Conservation (phyloP, 2,113 vertebrate genomes). For the Podarcis muralis region DNA sequence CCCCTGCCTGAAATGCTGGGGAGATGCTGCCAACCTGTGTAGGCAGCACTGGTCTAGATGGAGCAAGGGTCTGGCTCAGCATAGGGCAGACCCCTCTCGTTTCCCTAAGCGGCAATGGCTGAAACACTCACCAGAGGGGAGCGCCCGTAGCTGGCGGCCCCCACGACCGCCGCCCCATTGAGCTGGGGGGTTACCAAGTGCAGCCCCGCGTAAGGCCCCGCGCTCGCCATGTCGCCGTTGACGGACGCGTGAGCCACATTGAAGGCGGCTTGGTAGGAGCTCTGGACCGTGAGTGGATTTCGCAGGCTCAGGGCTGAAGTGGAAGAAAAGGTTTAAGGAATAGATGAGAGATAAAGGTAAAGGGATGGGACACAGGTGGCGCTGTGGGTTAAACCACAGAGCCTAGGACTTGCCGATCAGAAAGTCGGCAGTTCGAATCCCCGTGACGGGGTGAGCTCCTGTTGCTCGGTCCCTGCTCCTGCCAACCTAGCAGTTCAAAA, state of each 20-base stretch:
- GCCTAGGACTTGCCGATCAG: too few species aligned
- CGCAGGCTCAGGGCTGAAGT: constrained; percentile 84
- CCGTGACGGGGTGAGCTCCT: too few species aligned
- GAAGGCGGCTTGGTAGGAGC: constrained; percentile 85
- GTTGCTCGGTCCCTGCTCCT: too few species aligned
- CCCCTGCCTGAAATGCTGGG: too few species aligned
- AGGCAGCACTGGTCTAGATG: too few species aligned
- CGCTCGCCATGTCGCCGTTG: constrained; percentile 84
- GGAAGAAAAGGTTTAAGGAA: neutral
- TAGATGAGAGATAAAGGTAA: too few species aligned
- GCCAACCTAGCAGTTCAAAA: too few species aligned
- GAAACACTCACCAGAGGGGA: constrained; percentile 80
- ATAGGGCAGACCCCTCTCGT: rapidly evolving
- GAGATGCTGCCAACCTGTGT: neutral
- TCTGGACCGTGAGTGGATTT: constrained; percentile 85
- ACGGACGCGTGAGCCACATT: constrained; percentile 84
- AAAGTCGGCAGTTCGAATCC: too few species aligned
- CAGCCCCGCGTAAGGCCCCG: constrained; percentile 78
- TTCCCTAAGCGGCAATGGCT: neutral
- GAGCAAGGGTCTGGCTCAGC: too few species aligned
- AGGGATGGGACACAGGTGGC: too few species aligned
- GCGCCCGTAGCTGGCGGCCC: constrained; percentile 80
- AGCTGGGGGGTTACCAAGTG: constrained; percentile 87
- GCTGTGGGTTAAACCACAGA: too few species aligned
- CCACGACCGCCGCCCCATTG: constrained; percentile 76